These are phyloP conservation scores for Coranthus polyacanthus DNA, from an alignment of 2,797 vertebrate genomes.

Conservation along the genomic window DNA sequence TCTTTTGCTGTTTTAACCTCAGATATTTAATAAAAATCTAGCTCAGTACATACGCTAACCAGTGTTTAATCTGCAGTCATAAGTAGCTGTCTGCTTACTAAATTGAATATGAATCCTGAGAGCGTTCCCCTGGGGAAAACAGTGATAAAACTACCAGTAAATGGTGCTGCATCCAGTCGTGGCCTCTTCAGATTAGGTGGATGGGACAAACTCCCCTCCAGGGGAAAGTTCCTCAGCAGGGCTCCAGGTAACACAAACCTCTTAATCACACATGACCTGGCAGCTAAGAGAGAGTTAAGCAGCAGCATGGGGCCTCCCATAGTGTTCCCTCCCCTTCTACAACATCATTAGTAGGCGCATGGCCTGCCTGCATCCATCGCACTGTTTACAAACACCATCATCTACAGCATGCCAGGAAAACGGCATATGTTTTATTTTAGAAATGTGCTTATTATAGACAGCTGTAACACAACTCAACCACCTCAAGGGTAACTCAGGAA, in stretches of 20 bases:
- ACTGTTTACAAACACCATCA: conserved; percentile 91
- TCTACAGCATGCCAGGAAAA: conserved; percentile 90
- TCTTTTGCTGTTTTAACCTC: conserved; percentile 1
- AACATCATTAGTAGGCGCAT: conserved; percentile 81
- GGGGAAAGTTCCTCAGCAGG: conserved; percentile 83
- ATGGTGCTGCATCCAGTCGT: conserved; percentile 65
- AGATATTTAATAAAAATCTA: conserved; percentile 31
- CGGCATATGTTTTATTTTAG: conserved; percentile 88
- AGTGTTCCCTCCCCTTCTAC: conserved; percentile 67
- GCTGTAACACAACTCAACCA: no score
- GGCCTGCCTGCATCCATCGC: conserved; percentile 69
- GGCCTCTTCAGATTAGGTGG: conserved; percentile 76
- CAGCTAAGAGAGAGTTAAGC: conserved; percentile 84
- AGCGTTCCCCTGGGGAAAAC: conserved; percentile 59
- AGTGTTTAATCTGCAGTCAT: conserved; percentile 47
- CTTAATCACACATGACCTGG: conserved; percentile 91
- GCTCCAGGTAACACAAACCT: conserved; percentile 87
- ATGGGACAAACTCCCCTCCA: conserved; percentile 75
- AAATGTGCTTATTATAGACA: conserved; percentile 84
- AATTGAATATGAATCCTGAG: conserved; percentile 70
- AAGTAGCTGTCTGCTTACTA: conserved; percentile 60
- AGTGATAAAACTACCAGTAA: conserved; percentile 76
- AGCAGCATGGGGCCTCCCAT: conserved; percentile 82
- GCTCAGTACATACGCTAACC: conserved; percentile 21
- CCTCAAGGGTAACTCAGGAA: no score